These are phyloP conservation scores for Oncorhynchus tshawytscha DNA, from an alignment of 2,113 vertebrate species.

Conservation along the genomic window DNA sequence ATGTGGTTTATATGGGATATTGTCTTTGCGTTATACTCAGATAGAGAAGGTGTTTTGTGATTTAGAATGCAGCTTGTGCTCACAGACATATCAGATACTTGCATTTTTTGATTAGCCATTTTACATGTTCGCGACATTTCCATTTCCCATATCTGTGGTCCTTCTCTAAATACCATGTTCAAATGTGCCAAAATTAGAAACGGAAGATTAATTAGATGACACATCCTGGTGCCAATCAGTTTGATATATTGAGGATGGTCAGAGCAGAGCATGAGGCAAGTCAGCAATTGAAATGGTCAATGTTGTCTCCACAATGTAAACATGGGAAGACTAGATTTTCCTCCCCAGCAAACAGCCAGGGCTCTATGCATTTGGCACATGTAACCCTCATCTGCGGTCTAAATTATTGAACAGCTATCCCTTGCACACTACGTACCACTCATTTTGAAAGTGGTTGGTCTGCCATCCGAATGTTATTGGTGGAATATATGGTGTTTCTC, in stretches of 20 bases:
- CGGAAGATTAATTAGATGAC: not conserved
- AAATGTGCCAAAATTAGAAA: not conserved
- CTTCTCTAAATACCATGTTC: not conserved
- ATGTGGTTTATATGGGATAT: not conserved
- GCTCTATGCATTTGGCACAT: constrained; percentile 36
- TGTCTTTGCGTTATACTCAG: not conserved
- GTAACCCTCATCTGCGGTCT: constrained; percentile 27
- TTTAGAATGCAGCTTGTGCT: not conserved
- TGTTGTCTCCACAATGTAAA: constrained; percentile 28
- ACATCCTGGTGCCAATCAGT: not conserved
- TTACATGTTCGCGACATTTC: not conserved
- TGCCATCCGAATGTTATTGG: not conserved
- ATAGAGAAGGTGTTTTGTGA: not conserved
- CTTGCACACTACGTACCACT: constrained; percentile 7
- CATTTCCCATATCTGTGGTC: not conserved
- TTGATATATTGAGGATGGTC: constrained; percentile 12
- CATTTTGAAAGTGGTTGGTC: not conserved
- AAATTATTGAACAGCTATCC: constrained; percentile 43
- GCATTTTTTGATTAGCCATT: not conserved
- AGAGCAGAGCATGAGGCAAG: not conserved
- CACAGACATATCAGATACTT: not conserved
- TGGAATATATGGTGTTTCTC: not conserved
- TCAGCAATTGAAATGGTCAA: constrained; percentile 2
- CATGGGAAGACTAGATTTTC: constrained; percentile 40
- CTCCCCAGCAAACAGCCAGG: constrained; percentile 21